These are phyloP conservation scores for Pipistrellus nathusii DNA, from an alignment of 2,797 vertebrate species.

Conservation along the genomic window DNA sequence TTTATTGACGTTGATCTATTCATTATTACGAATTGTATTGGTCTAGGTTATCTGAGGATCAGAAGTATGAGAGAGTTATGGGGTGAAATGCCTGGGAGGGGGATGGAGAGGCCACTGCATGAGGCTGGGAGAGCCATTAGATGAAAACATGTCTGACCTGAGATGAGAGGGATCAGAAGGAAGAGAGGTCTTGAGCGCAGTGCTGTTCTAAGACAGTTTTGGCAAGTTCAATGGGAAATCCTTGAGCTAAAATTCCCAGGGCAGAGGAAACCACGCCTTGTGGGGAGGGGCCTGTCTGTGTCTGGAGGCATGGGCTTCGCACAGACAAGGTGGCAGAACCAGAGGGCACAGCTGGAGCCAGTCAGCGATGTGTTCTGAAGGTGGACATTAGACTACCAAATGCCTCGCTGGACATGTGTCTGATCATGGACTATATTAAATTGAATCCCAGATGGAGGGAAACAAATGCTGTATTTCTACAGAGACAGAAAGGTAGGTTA, in stretches of 20 bases:
- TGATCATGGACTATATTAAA: not conserved
- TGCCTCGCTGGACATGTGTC: not conserved
- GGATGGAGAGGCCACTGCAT: not conserved
- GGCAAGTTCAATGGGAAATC: not conserved
- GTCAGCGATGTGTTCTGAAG: not conserved
- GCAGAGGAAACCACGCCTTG: not conserved
- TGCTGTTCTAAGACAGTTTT: not conserved
- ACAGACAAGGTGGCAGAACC: not conserved
- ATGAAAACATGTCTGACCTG: not conserved
- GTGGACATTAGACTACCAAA: not conserved
- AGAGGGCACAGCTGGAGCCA: not conserved
- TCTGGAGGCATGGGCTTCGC: not conserved
- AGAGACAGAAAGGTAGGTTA: not conserved
- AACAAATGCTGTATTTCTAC: constrained; percentile 1
- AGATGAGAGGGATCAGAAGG: not conserved
- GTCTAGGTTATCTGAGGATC: not conserved
- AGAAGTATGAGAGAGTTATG: not conserved
- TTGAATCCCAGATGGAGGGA: not conserved
- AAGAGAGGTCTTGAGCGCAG: no score
- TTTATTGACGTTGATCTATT: not conserved
- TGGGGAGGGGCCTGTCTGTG: no score
- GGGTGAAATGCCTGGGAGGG: not conserved
- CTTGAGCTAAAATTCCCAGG: not conserved
- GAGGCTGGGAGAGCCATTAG: not conserved
- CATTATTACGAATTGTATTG: not conserved